Base-by-base conservation (phyloP, 2,888 invertebrate genomes). In the Bruchidius siliquastri region DNA sequence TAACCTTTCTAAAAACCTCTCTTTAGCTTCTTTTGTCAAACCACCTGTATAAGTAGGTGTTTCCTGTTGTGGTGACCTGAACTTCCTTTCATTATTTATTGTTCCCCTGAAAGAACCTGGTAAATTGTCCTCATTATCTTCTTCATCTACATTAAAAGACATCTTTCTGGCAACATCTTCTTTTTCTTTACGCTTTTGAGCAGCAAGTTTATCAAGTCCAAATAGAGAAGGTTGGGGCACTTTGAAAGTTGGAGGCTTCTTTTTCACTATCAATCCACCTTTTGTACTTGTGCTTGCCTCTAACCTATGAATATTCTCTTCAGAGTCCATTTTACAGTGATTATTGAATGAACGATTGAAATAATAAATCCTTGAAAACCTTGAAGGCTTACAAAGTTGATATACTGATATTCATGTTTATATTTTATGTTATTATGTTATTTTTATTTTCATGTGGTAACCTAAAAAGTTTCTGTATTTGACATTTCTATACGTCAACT, bases 1-100 rank as follows among this genome's bases (percentile, higher is more conserved):
- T 75, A 92, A 87, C 76, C 93, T 88, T 81, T 93, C 91, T 49
- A 92, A 86, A 82, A 95, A 88, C 70, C 94, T 90, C 80, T 92
- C 91, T 74, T 92, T 88, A 0, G 94, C 95, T 83, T 92, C 92
- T 74, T 92, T 91, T 30, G 94, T 94, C 22, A 98, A 93, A 4
- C 98, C 98, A 3, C 97, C 98, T 0, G 97, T 96, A 83, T 98
- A 92, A 0, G 97, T 95, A 0, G 98, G 98, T 0, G 98, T 98
- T 87, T 98, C 98, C 81, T 93, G 93, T 80, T 92, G 91, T 18
- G 92, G 89, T 71, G 91, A 89, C 71, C 98, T 90, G 82, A 97
- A 95, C 84, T 94, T 92, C 70, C 94, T 89, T 72, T 83, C 86
- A 13, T 78, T 77, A 26, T 79, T 77, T 81, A 80, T 82, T 32